A percentile compares a stretch with the other conserved stretches of the same genome.
Conservation (phyloP, 2,797 vertebrate species). For the Dendrocincla tyrannina region DNA sequence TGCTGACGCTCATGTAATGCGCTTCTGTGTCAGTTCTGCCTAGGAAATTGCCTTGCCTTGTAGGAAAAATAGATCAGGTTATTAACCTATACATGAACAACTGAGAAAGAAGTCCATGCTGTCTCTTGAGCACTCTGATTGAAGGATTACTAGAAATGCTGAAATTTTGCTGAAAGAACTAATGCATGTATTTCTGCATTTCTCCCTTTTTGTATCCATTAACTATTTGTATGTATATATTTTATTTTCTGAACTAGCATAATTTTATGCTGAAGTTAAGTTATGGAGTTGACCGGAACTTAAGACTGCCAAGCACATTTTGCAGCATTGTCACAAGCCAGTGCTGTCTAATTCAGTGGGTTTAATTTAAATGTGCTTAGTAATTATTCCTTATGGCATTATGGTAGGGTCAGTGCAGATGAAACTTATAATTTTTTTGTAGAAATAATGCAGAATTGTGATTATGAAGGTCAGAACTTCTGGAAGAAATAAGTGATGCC, state of each 20-base stretch:
- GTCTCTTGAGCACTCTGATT: not conserved
- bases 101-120: not conserved
- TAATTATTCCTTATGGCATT: not conserved
- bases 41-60: not conserved
- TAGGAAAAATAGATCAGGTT: not conserved
- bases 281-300: not conserved
- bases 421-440: not conserved
- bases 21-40: not conserved
- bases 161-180: not conserved
- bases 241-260: not conserved
- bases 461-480: not conserved
- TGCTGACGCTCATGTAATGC: not conserved
- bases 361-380: not conserved
- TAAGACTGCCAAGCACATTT: not conserved
- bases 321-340: not conserved
- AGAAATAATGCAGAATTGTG: not conserved
- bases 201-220: not conserved
- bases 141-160: not conserved
- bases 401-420: not conserved
- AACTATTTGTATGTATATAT: not conserved
- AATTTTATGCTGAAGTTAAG: not conserved
- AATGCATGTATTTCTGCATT: not conserved
- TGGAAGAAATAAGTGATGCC: not conserved
- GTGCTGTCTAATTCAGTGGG: not conserved
- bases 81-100: not conserved